Conservation (phyloP, 2,797 vertebrate species). For the Octomys mimax region DNA sequence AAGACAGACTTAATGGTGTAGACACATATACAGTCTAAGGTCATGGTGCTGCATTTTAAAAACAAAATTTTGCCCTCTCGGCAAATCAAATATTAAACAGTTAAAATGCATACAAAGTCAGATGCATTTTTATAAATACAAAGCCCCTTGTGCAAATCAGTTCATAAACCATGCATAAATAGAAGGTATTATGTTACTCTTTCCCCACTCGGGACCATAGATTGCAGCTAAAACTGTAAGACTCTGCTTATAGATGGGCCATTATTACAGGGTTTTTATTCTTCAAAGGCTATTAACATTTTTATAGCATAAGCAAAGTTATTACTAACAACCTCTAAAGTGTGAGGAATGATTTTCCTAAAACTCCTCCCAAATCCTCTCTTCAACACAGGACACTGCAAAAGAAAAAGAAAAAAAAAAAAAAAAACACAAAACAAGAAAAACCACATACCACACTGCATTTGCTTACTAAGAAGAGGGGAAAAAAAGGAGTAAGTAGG, state of each 20-base stretch:
- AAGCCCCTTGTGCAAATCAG: slow-evolving; percentile 71
- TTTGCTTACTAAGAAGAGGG: slow-evolving; percentile 73
- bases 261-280: slow-evolving; percentile 74
- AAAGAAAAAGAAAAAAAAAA: neutral
- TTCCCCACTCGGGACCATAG: slow-evolving; percentile 69
- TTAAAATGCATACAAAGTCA: slow-evolving; percentile 60
- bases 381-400: slow-evolving; percentile 59
- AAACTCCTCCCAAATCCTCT: slow-evolving; percentile 69
- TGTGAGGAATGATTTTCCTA: slow-evolving; percentile 77
- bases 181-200: slow-evolving; percentile 79
- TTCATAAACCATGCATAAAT: slow-evolving; percentile 79
- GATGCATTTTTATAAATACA: slow-evolving; percentile 74
- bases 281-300: slow-evolving; percentile 76
- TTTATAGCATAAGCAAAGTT: slow-evolving; percentile 79
- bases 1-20: slow-evolving; percentile 50
- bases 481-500: slow-evolving; percentile 41
- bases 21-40: slow-evolving; percentile 10
- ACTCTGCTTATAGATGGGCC: slow-evolving; percentile 70
- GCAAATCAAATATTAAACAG: slow-evolving; percentile 73
- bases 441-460: slow-evolving; percentile 60
- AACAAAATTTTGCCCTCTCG: slow-evolving; percentile 69
- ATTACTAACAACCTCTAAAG: slow-evolving; percentile 80
- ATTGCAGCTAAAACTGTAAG: slow-evolving; percentile 76
- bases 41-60: slow-evolving; percentile 46
- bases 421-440: no score